These are phyloP conservation scores for Meandrusa payeni DNA, from an alignment of 2,888 invertebrate genomes.

Conservation along the genomic window DNA sequence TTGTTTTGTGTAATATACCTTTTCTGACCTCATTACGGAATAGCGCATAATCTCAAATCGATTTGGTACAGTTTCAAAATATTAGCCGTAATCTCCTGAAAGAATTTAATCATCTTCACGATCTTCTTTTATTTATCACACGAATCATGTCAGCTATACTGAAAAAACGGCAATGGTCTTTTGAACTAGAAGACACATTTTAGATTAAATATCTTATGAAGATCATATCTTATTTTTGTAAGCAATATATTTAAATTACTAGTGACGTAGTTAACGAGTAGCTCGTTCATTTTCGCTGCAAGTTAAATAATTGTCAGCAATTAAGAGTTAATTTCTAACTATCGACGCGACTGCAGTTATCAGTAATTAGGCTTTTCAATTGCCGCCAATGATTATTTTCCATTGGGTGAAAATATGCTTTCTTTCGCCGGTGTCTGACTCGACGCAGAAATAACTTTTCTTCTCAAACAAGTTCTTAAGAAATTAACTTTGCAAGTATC, in stretches of 20 bases:
- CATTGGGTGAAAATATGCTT: constrained; percentile 55
- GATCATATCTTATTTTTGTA: not conserved
- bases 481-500: constrained; percentile 4
- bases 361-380: constrained; percentile 44
- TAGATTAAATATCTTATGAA: too few species aligned
- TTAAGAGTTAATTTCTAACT: constrained; percentile 45
- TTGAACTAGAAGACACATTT: too few species aligned
- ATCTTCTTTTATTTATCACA: too few species aligned
- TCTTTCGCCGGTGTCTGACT: constrained; percentile 46
- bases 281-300: constrained; percentile 11
- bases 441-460: constrained; percentile 35
- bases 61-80: constrained; percentile 21
- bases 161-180: too few species aligned
- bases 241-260: constrained; percentile 6
- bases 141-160: too few species aligned
- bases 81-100: not conserved
- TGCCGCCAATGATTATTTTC: constrained; percentile 52
- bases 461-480: constrained; percentile 15
- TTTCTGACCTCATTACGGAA: not conserved
- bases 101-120: too few species aligned
- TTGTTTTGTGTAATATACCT: not conserved
- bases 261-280: not conserved
- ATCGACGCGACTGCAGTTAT: constrained; percentile 38
- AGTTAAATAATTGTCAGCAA: constrained; percentile 35
- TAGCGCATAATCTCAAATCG: constrained; percentile 11